These are phyloP conservation scores for Meliscaeva auricollis DNA, from an alignment of 2,888 invertebrate genomes.

Conservation along the genomic window DNA sequence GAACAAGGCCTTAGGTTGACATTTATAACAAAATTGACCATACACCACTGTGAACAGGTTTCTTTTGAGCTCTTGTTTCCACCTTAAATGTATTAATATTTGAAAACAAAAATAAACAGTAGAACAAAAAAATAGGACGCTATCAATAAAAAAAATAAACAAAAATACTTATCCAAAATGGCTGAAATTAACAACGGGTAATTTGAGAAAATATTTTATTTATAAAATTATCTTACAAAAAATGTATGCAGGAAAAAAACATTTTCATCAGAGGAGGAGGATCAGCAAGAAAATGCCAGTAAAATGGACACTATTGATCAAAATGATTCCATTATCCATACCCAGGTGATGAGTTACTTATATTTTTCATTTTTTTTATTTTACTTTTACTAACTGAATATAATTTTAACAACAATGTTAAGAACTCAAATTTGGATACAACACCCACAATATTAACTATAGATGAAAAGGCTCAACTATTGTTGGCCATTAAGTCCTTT, in stretches of 20 bases:
- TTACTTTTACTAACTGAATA: background rate
- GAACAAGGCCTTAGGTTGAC: too few relatives aligned
- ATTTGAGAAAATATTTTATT: background rate
- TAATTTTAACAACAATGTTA: background rate
- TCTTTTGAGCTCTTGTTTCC: background rate
- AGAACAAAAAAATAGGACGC: background rate
- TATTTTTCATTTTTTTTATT: background rate
- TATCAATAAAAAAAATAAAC: background rate
- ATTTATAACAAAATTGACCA: too few relatives aligned
- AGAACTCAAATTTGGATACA: background rate
- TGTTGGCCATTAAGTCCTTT: background rate
- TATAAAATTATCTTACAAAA: background rate
- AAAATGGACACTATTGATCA: background rate
- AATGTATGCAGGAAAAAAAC: background rate
- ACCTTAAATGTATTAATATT: background rate
- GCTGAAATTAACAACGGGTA: slow-evolving; percentile 28
- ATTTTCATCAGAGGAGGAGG: background rate
- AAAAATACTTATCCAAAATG: slow-evolving; percentile 10
- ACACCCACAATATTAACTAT: background rate
- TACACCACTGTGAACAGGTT: background rate
- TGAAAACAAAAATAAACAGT: background rate
- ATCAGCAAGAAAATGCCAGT: background rate
- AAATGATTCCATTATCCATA: background rate
- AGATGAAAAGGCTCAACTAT: too few relatives aligned
- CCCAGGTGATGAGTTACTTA: background rate